A percentile compares a stretch with the other conserved stretches of the same genome.
Conservation (phyloP, 2,113 vertebrate species). For the Solenodon paradoxus region DNA sequence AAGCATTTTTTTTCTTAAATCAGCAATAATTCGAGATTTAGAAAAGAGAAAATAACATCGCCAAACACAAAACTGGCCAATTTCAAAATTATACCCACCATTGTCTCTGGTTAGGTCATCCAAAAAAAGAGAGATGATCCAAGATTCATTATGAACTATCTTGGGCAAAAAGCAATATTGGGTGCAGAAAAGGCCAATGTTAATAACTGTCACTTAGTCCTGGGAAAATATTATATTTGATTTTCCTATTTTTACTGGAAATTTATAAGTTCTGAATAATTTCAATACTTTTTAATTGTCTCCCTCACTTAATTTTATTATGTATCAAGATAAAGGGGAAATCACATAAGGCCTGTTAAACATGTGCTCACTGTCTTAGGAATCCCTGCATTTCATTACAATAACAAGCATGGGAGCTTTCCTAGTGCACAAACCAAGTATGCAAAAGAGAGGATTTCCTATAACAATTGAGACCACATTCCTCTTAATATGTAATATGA, state of each 20-base stretch:
- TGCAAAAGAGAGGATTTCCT: neutral
- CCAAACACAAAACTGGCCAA: neutral
- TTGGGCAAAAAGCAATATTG: neutral
- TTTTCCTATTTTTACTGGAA: slow-evolving; percentile 20
- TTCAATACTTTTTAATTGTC: neutral
- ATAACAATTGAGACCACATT: neutral
- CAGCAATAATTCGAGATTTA: neutral
- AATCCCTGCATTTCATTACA: neutral
- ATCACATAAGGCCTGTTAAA: neutral
- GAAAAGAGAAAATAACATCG: neutral
- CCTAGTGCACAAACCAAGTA: neutral
- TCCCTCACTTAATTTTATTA: neutral
- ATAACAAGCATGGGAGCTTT: neutral
- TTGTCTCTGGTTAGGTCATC: neutral
- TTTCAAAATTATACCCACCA: neutral
- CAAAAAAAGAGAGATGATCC: neutral
- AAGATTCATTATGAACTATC: neutral
- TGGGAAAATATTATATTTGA: neutral
- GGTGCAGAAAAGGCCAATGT: neutral
- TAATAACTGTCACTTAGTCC: neutral
- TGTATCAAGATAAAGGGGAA: neutral
- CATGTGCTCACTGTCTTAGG: neutral
- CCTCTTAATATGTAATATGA: neutral
- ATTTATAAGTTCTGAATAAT: neutral
- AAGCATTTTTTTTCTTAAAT: neutral